Evolutionary conservation across 1,140 invertebrate genomes (phyloP).

Genomic region (Drosophila triauraria): DNA sequence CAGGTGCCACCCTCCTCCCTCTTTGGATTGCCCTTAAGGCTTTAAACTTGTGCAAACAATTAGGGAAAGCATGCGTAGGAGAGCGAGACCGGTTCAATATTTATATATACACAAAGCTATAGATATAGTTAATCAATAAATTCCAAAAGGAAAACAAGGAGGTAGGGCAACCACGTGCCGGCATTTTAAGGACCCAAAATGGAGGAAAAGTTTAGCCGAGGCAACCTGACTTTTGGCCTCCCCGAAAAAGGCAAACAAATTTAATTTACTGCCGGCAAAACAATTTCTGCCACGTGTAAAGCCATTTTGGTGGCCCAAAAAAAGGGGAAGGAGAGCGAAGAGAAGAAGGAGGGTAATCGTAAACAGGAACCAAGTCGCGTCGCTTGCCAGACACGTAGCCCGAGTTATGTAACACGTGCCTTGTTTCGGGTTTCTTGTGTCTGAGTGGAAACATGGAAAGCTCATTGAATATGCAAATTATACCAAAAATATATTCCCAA

Average conservation of each 20-base stretch:
- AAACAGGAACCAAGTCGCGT: constrained; percentile 49
- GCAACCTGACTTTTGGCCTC: constrained; percentile 1
- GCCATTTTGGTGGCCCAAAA: constrained; percentile 1
- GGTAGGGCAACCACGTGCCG: constrained; percentile 59
- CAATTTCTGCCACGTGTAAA: constrained; percentile 78
- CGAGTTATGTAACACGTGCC: constrained; percentile 77
- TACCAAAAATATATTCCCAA: constrained; percentile 66
- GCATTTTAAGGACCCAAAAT: constrained; percentile 43
- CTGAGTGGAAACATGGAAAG: constrained; percentile 48
- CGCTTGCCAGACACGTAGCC: constrained; percentile 70
- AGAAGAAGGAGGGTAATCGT: background rate
- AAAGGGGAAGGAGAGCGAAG: background rate
- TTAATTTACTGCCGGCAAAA: constrained; percentile 78
- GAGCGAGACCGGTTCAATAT: constrained; percentile 12
- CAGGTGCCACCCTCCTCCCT: background rate
- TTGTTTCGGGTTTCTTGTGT: constrained; percentile 36
- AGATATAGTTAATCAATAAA: constrained; percentile 71
- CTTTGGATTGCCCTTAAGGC: constrained; percentile 12
- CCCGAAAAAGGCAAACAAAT: constrained; percentile 66
- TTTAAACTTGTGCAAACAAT: constrained; percentile 48
- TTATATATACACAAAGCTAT: constrained; percentile 9
- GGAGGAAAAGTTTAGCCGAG: constrained; percentile 6
- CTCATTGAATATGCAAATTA: constrained; percentile 83
- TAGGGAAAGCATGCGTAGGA: constrained; percentile 12
- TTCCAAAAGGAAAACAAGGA: constrained; percentile 14